Evolutionary conservation across 1,140 invertebrate genomes (phyloP), one percentile per base, ranked within the genome.

Genomic region (Dolichoris vasculosae): DNA sequence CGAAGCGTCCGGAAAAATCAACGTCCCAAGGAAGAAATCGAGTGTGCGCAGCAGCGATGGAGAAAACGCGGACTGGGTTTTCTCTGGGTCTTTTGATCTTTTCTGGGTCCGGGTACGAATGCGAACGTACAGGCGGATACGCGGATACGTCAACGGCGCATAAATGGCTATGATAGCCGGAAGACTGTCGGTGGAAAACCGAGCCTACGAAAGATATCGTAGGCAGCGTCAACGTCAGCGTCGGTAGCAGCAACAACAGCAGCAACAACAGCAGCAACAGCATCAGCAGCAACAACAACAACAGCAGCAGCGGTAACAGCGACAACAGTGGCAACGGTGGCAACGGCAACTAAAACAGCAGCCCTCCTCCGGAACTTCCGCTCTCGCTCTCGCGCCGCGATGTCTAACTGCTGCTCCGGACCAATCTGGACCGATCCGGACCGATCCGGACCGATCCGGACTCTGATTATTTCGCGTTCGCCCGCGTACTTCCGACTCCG

Each of bases 21-120:
- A 86, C 79, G 84, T 86, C 71, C 71, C 59, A 82, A 86, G 79
- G 71, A 86, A 86, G 17, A 82, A 82, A 86, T 82, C 71, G 78
- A 82, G 79, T 82, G 71, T 81, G 67, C 78, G 26, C 77, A 35
- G 83, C n/a, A 85, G 69, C 17, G 30, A 43, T 40, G 59, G 84
- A 71, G 64, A 82, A 71, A 46, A 46, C 46, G 55, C n/a, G 48
- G 38, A 76, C 40, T 40, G 20, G 35, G 38, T 6, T n/a, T n/a
- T n/a, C n/a, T n/a, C n/a, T n/a, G n/a, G n/a, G n/a, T n/a, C n/a
- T n/a, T n/a, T n/a, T n/a, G n/a, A n/a, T n/a, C n/a, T n/a, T n/a
- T n/a, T n/a, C n/a, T n/a, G n/a, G n/a, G n/a, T n/a, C n/a, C n/a
- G n/a, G n/a, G n/a, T n/a, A 59, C 20, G 9, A 40, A 75, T 75